A percentile compares a stretch with the other conserved stretches of the same genome.
phyloP scores from a whole-genome alignment of 1,140 invertebrate species.

The Drosophila sechellia region DNA sequence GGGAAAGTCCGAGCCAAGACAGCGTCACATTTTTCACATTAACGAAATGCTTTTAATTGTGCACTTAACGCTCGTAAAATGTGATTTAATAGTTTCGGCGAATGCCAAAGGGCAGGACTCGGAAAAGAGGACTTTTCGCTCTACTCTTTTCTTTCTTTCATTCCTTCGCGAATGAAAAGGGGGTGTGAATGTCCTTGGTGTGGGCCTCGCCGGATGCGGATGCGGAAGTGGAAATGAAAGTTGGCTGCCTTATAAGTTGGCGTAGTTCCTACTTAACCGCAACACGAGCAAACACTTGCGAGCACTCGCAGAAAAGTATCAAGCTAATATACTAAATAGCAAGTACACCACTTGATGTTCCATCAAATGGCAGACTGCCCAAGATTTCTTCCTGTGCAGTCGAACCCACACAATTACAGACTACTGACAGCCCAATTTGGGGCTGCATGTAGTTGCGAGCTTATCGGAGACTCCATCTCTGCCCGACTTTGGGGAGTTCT shows the following conservation, averaged over 20 bases:
- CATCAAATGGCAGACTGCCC: too few relatives aligned
- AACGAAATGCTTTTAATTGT: constrained; percentile 83
- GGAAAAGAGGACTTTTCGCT: background rate
- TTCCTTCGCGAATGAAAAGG: too few relatives aligned
- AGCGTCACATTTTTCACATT: constrained; percentile 75
- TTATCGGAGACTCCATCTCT: constrained; percentile 36
- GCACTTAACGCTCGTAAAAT: constrained; percentile 82
- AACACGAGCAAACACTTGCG: constrained; percentile 42
- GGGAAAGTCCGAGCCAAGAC: constrained; percentile 28
- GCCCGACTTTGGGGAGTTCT: constrained; percentile 49
- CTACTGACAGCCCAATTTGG: constrained; percentile 25
- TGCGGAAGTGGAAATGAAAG: constrained; percentile 46
- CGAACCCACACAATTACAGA: constrained; percentile 4
- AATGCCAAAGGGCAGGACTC: constrained; percentile 39
- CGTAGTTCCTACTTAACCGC: constrained; percentile 65
- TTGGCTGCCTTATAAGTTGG: constrained; percentile 68
- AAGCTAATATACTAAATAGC: too few relatives aligned
- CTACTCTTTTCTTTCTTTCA: too few relatives aligned
- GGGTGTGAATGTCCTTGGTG: background rate
- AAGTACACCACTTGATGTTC: too few relatives aligned
- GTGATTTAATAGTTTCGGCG: constrained; percentile 78
- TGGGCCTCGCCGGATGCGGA: too few relatives aligned
- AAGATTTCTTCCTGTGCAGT: background rate
- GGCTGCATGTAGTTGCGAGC: constrained; percentile 30
- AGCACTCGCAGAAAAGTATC: constrained; percentile 18